Evolutionary conservation across 1,140 invertebrate species (phyloP).

Genomic region (Drosophila paulistorum): DNA sequence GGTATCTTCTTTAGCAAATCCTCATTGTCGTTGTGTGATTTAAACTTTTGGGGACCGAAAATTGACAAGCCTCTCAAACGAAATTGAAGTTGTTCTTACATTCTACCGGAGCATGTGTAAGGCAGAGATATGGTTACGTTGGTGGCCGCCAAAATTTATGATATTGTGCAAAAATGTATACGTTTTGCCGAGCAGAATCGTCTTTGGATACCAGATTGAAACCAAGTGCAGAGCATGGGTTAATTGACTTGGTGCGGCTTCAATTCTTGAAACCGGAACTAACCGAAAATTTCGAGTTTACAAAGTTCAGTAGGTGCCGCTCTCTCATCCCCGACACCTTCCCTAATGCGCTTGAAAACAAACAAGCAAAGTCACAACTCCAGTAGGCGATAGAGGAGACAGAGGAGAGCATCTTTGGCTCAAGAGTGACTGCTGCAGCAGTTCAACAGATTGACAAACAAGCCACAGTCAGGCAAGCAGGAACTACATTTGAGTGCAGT

Average conservation of each 20-base stretch:
- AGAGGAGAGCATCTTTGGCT: conserved; percentile 51
- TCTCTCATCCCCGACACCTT: background rate
- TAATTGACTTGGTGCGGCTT: conserved; percentile 63
- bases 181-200: background rate
- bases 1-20: conserved; percentile 68
- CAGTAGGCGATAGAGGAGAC: conserved; percentile 62
- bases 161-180: conserved; percentile 48
- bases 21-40: conserved; percentile 81
- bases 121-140: background rate
- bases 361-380: conserved; percentile 48
- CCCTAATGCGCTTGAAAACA: background rate
- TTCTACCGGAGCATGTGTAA: too few relatives aligned
- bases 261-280: conserved; percentile 14
- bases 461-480: conserved; percentile 75
- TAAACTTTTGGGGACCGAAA: conserved; percentile 70
- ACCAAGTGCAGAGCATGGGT: conserved; percentile 11
- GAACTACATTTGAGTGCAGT: conserved; percentile 65
- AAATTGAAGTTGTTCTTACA: conserved; percentile 56
- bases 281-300: background rate
- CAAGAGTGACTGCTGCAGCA: conserved; percentile 31
- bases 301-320: background rate
- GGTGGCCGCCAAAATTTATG: conserved; percentile 54
- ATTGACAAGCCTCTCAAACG: conserved; percentile 55
- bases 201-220: background rate
- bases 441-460: conserved; percentile 79